Percentiles rank a stretch among this genome's conserved stretches.
Evolutionary conservation across 1,140 invertebrate species (phyloP).

Genomic region (Drosophila littoralis): DNA sequence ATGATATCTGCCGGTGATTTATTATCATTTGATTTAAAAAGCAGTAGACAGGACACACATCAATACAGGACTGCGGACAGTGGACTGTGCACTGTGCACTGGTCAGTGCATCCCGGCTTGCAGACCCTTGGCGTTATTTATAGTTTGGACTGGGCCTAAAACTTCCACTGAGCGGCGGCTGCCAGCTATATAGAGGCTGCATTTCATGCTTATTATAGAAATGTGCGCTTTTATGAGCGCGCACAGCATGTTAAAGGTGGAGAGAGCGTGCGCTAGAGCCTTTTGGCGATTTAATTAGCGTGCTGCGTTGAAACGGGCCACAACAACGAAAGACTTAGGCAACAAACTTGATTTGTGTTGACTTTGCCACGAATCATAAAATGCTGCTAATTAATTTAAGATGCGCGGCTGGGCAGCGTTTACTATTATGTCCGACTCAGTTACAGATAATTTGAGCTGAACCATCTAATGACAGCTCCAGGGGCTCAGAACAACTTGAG

Average conservation of each 20-base stretch:
- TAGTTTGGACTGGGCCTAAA: conserved; percentile 55
- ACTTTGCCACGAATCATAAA: conserved; percentile 38
- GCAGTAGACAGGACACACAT: conserved; percentile 82
- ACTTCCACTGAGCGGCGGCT: conserved; percentile 3
- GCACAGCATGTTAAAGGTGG: conserved; percentile 58
- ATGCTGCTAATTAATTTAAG: conserved; percentile 57
- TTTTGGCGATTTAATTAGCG: conserved; percentile 74
- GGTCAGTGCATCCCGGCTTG: neutral
- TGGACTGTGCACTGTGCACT: conserved; percentile 6
- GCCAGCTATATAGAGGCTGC: conserved; percentile 33
- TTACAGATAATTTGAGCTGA: conserved; percentile 46
- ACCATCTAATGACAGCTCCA: conserved; percentile 35
- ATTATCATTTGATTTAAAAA: conserved; percentile 85
- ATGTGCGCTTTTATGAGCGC: conserved; percentile 75
- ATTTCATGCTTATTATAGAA: conserved; percentile 80
- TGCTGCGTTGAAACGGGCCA: neutral
- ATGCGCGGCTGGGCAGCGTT: conserved; percentile 33
- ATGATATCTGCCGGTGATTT: conserved; percentile 84
- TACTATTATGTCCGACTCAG: conserved; percentile 37
- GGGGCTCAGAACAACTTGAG: neutral
- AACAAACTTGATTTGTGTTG: conserved; percentile 54
- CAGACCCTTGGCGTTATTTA: conserved; percentile 72
- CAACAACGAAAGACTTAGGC: conserved; percentile 38
- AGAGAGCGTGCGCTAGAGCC: conserved; percentile 24
- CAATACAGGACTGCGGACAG: conserved; percentile 61